These are phyloP conservation scores for Acronicta leporina DNA, from an alignment of 2,888 invertebrate genomes.

Conservation along the genomic window DNA sequence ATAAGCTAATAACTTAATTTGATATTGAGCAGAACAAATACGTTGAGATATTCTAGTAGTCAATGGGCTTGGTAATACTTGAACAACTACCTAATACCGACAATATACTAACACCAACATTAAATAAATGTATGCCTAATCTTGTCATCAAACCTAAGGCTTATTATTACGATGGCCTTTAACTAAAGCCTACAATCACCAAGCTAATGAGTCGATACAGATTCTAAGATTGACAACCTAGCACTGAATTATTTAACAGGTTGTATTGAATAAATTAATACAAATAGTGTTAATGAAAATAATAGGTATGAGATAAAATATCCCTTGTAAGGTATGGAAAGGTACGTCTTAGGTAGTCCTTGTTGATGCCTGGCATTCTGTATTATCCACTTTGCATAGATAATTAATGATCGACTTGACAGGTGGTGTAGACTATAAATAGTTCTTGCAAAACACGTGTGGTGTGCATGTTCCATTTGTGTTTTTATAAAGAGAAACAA, in stretches of 20 bases:
- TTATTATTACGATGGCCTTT: slow-evolving; percentile 6
- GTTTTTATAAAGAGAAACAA: background rate
- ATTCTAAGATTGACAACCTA: slow-evolving; percentile 24
- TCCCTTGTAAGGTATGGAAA: slow-evolving; percentile 34
- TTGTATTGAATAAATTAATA: slow-evolving; percentile 39
- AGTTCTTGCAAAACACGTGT: slow-evolving; percentile 16
- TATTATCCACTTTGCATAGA: slow-evolving; percentile 45
- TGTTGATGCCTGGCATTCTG: slow-evolving; percentile 22
- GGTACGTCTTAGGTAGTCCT: slow-evolving; percentile 13
- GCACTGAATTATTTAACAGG: slow-evolving; percentile 44
- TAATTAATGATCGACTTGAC: slow-evolving; percentile 40
- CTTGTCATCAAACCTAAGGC: slow-evolving; percentile 5
- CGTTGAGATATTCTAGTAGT: no score
- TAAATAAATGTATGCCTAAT: slow-evolving; percentile 2
- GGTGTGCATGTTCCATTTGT: background rate
- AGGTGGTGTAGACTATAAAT: slow-evolving; percentile 24
- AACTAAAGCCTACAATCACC: slow-evolving; percentile 20
- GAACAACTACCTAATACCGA: no score
- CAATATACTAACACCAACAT: background rate
- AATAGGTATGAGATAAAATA: slow-evolving; percentile 31
- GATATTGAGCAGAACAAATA: no score
- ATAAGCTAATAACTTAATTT: no score
- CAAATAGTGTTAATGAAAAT: slow-evolving; percentile 39
- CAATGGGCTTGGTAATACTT: no score
- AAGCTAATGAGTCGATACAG: slow-evolving; percentile 21